phyloP scores from a whole-genome alignment of 2,797 vertebrate species.

The Trachurus trachurus region DNA sequence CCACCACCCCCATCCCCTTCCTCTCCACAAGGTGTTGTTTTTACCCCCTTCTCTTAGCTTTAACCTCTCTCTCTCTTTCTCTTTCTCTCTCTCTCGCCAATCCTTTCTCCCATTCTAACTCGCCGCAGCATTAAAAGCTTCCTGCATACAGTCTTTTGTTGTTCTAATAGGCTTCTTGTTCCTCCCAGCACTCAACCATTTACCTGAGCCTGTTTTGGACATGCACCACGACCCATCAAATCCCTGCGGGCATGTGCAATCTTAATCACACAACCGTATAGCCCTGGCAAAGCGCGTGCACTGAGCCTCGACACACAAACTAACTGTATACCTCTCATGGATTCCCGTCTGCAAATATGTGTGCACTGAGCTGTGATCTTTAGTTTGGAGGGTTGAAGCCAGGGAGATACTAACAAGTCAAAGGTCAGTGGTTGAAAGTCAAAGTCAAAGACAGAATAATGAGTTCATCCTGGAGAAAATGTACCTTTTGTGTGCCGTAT shows the following conservation, averaged over 20 bases:
- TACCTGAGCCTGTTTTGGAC: slow-evolving; percentile 55
- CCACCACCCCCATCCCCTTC: slow-evolving; percentile 28
- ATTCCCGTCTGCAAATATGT: background rate
- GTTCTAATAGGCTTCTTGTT: slow-evolving; percentile 44
- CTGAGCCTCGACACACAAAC: slow-evolving; percentile 16
- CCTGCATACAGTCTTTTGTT: slow-evolving; percentile 40
- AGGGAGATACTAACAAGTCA: slow-evolving; percentile 12
- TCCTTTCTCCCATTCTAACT: slow-evolving; percentile 12
- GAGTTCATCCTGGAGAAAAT: slow-evolving; percentile 1
- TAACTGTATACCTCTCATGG: background rate
- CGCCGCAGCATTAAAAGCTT: slow-evolving; percentile 42
- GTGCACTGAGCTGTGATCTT: slow-evolving; percentile 38
- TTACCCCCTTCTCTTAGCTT: slow-evolving; percentile 42
- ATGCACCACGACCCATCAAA: slow-evolving; percentile 26
- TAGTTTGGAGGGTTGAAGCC: background rate
- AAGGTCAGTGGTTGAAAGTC: slow-evolving; percentile 2
- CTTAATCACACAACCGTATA: slow-evolving; percentile 32
- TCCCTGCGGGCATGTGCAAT: slow-evolving; percentile 43
- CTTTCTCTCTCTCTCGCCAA: background rate
- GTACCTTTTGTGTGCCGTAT: background rate
- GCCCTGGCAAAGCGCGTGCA: background rate
- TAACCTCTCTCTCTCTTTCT: slow-evolving; percentile 19
- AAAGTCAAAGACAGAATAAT: background rate
- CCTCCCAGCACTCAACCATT: slow-evolving; percentile 32
- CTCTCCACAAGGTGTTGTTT: slow-evolving; percentile 59